Percentiles rank a stretch among this genome's conserved stretches.
Evolutionary conservation across 2,888 invertebrate species (phyloP).

Genomic region (Prosopocoilus inquinatus): DNA sequence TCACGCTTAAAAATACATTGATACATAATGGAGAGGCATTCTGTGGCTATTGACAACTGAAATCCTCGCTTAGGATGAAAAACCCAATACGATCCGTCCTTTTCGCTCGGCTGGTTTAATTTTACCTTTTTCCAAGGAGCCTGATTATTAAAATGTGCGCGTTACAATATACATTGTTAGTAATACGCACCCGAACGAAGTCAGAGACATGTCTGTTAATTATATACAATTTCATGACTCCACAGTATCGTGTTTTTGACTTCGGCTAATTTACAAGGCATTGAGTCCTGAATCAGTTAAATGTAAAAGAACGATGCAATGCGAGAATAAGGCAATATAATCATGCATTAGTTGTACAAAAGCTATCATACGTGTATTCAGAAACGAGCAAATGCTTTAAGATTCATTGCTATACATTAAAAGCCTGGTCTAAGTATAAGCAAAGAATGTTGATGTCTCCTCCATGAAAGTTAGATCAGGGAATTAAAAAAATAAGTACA

Average conservation of each 20-base stretch:
- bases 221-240: slow-evolving; percentile 20
- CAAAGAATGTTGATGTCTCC: too few relatives aligned
- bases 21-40: slow-evolving; percentile 4
- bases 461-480: too few relatives aligned
- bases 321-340: too few relatives aligned
- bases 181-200: not conserved
- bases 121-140: slow-evolving; percentile 9
- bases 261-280: slow-evolving; percentile 2
- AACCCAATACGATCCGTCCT: slow-evolving; percentile 8
- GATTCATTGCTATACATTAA: too few relatives aligned
- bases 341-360: too few relatives aligned
- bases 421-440: too few relatives aligned
- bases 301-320: too few relatives aligned
- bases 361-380: too few relatives aligned
- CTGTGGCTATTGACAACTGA: not conserved
- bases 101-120: not conserved
- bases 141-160: slow-evolving; percentile 10
- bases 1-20: slow-evolving; percentile 4
- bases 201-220: slow-evolving; percentile 21
- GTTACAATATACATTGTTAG: slow-evolving; percentile 12
- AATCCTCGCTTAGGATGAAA: slow-evolving; percentile 11
- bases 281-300: not conserved
- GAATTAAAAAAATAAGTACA: too few relatives aligned
- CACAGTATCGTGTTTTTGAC: slow-evolving; percentile 3
- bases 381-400: too few relatives aligned